Conservation (phyloP, 2,888 invertebrate genomes). For the Leptopterna dolabrata region DNA sequence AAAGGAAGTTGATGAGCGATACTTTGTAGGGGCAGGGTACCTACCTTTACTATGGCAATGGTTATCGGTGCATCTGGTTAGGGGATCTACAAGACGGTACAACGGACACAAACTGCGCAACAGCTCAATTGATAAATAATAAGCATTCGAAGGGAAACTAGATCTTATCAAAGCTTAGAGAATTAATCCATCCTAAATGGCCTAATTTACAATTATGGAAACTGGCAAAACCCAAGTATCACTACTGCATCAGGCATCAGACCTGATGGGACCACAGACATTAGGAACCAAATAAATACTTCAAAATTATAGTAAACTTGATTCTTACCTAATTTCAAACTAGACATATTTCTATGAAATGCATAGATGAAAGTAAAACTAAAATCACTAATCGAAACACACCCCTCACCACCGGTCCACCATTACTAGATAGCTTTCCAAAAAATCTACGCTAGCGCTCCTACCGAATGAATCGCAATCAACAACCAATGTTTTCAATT, state of each 20-base stretch:
- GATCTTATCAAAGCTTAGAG: constrained; percentile 2
- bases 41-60: constrained; percentile 12
- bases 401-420: constrained; percentile 62
- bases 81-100: neutral
- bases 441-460: constrained; percentile 40
- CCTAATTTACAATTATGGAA: constrained; percentile 41
- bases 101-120: neutral
- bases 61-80: constrained; percentile 19
- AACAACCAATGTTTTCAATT: neutral
- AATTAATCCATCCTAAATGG: constrained; percentile 23
- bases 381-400: constrained; percentile 50
- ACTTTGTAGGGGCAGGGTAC: constrained; percentile 13
- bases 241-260: neutral
- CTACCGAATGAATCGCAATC: neutral
- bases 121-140: neutral
- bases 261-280: neutral
- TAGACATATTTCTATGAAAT: constrained; percentile 63
- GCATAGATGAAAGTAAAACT: constrained; percentile 60
- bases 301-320: neutral
- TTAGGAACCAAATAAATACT: neutral
- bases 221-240: constrained; percentile 27
- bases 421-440: constrained; percentile 57
- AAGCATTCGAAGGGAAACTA: neutral
- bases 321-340: constrained; percentile 64
- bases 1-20: neutral